Base-by-base conservation (phyloP, 2,797 vertebrate species). In the Enoplosus armatus region DNA sequence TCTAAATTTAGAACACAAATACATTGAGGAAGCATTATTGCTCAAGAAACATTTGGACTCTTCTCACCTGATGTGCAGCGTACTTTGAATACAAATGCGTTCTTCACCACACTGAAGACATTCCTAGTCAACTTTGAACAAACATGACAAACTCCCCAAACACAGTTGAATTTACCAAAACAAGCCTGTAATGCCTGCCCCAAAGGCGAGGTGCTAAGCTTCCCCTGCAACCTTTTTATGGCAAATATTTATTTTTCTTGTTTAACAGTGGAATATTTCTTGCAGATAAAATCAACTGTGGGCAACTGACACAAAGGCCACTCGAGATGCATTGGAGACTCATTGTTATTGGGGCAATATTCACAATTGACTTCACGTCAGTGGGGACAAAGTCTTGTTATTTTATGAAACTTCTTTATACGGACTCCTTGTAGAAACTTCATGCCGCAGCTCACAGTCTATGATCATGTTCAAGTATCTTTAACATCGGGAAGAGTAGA, bases 171-270 rank as follows among this genome's bases (percentile, higher is more conserved):
- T 35, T 56, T n/a, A 20, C n/a, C 16, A 51, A 51, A 75, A 31
- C 54, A 16, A n/a, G 20, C 11, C 43, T 50, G 20, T 35, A 37
- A 27, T 2, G 1, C 14, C 45, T 65, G 43, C 10, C 4, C 14
- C 31, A 15, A 47, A 72, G 43, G n/a, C 22, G 2, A 16, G 37
- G 16, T 29, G 11, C 27, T 31, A 29, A 48, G 47, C 31, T 18
- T 8, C 22, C 47, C 50, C 22, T 11, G 1, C 2, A 1, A 3
- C 56, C 8, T 27, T n/a, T n/a, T n/a, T 3, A 22, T 41, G 15
- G 18, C 18, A 63, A 24, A 61, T 60, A 47, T 64, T 72, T 67
- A 12, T 66, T 63, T 58, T 70, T 58, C 16, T 15, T 69, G 6
- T 45, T 62, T 9, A 58, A 56, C 35, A 33, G 31, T n/a, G n/a